Conservation (phyloP, 2,888 invertebrate species). For the Caradrina clavipalpis region DNA sequence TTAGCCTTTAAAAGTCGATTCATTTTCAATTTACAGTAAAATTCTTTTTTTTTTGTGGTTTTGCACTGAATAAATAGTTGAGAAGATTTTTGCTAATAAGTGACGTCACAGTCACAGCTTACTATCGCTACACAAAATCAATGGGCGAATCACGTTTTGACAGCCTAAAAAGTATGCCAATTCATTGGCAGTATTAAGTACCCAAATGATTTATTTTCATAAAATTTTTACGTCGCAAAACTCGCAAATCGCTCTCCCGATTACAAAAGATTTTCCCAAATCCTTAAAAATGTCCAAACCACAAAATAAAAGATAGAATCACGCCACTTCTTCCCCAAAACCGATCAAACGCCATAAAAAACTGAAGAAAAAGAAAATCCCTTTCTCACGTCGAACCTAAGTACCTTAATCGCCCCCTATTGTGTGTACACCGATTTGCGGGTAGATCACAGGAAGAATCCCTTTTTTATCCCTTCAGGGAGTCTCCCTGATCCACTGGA, state of each 20-base stretch:
- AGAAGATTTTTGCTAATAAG: too few species aligned
- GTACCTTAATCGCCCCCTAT: conserved; percentile 82
- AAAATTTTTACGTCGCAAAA: too few species aligned
- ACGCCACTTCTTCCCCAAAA: conserved; percentile 54
- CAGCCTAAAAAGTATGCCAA: too few species aligned
- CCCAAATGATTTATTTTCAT: too few species aligned
- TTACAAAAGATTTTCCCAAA: conserved; percentile 9
- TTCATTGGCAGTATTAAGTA: too few species aligned
- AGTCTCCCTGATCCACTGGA: conserved; percentile 76
- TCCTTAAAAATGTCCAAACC: conserved; percentile 22
- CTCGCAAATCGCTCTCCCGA: background rate
- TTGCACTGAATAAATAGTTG: too few species aligned
- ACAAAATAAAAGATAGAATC: conserved; percentile 40
- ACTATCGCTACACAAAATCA: too few species aligned
- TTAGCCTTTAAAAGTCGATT: too few species aligned
- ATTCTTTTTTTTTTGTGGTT: too few species aligned
- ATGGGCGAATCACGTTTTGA: too few species aligned
- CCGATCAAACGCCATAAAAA: conserved; percentile 65
- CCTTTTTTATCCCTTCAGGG: conserved; percentile 86
- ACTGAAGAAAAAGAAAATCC: conserved; percentile 65
- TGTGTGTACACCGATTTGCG: conserved; percentile 82
- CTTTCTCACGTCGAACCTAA: conserved; percentile 80
- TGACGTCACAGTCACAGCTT: too few species aligned
- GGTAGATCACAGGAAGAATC: conserved; percentile 86
- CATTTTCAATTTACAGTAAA: too few species aligned